phyloP scores from a whole-genome alignment of 2,888 invertebrate species.

The Allacma fusca region DNA sequence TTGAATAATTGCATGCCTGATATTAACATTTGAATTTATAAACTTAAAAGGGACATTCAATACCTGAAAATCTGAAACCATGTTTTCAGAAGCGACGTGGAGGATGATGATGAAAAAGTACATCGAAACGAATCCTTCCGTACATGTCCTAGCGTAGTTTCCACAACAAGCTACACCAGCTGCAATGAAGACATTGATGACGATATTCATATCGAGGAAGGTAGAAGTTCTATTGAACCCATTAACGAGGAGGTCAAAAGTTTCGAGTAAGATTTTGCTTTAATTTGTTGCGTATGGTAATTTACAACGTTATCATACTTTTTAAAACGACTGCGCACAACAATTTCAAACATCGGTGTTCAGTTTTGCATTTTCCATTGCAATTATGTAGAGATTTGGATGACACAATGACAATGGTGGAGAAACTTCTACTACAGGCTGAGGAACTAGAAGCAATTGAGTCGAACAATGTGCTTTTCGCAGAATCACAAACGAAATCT shows the following conservation, averaged over 20 bases:
- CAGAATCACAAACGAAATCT: neutral
- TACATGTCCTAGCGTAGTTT: conserved; percentile 21
- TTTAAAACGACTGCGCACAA: no score
- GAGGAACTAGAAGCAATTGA: conserved; percentile 51
- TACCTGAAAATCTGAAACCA: neutral
- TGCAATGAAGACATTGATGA: conserved; percentile 12
- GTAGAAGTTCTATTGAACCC: neutral
- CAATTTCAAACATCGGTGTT: no score
- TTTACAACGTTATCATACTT: no score
- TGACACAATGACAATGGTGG: conserved; percentile 54
- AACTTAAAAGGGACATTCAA: no score
- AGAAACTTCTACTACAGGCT: conserved; percentile 47
- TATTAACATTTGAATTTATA: no score
- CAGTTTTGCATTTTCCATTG: no score
- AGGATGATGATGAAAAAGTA: neutral
- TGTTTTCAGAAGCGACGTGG: neutral
- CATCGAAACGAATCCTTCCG: conserved; percentile 17
- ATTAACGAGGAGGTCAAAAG: conserved; percentile 18
- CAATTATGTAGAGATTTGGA: conserved; percentile 52
- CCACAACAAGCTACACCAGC: conserved; percentile 16
- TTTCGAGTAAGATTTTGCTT: conserved; percentile 17
- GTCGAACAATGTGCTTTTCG: conserved; percentile 16
- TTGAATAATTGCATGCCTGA: no score
- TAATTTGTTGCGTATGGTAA: neutral
- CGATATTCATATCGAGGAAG: neutral